These are phyloP conservation scores for Hyles euphorbiae DNA, from an alignment of 1,140 invertebrate genomes.

Conservation along the genomic window DNA sequence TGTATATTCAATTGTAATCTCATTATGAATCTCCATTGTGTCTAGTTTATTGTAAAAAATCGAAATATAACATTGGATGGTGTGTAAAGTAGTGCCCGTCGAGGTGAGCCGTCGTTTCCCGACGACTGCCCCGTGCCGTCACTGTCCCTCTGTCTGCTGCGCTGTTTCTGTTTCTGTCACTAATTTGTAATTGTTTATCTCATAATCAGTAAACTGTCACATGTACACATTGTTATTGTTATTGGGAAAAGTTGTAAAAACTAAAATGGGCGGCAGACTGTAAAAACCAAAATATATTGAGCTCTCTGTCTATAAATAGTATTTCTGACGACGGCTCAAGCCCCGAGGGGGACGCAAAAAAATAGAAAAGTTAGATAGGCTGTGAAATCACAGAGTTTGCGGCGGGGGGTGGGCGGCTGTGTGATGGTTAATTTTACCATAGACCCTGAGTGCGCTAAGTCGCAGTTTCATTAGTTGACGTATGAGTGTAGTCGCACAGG, in stretches of 20 bases:
- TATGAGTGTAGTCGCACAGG: constrained; percentile 17
- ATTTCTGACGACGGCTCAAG: constrained; percentile 4
- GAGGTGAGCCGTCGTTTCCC: background rate
- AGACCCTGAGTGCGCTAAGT: constrained; percentile 36
- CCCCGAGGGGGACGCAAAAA: constrained; percentile 54
- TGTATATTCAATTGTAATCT: constrained; percentile 64
- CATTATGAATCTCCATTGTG: constrained; percentile 63
- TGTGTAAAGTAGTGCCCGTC: constrained; percentile 41
- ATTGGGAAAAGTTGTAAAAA: background rate
- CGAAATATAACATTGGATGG: constrained; percentile 67
- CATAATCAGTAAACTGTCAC: too few relatives aligned
- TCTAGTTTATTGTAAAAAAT: constrained; percentile 55
- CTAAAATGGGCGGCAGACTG: constrained; percentile 16
- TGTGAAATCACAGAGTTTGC: constrained; percentile 30
- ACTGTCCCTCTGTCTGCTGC: too few relatives aligned
- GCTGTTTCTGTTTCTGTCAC: too few relatives aligned
- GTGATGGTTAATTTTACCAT: constrained; percentile 37
- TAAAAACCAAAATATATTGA: constrained; percentile 1
- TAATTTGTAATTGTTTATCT: too few relatives aligned
- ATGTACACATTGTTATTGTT: too few relatives aligned
- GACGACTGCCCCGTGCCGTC: too few relatives aligned
- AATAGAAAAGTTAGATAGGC: constrained; percentile 57
- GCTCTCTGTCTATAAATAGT: constrained; percentile 19
- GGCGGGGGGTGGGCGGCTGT: constrained; percentile 19
- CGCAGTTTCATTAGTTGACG: constrained; percentile 53